A percentile compares a stretch with the other conserved stretches of the same genome.
Conservation (phyloP, 2,797 vertebrate species). For the Trematomus bernacchii region DNA sequence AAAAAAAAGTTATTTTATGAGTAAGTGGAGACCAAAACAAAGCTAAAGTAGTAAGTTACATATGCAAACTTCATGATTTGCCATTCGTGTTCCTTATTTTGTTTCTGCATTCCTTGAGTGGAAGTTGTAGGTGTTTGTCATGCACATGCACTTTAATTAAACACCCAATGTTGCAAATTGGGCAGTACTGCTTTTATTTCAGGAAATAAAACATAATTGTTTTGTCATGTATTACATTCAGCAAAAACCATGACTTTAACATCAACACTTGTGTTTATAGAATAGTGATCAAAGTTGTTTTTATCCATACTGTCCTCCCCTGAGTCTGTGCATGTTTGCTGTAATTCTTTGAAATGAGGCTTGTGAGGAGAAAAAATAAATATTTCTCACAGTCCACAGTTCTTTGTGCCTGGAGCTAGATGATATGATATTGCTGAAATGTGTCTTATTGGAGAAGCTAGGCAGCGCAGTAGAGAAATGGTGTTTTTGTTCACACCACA, state of each 20-base stretch:
- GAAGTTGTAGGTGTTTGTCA: not conserved
- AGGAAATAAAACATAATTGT: too few species aligned
- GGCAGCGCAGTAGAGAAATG: not conserved
- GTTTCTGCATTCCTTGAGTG: not conserved
- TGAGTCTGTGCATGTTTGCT: not conserved
- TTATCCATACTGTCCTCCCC: not conserved
- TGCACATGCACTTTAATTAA: not conserved
- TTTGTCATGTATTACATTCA: too few species aligned
- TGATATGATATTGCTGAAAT: conserved; percentile 22
- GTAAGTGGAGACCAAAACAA: not conserved
- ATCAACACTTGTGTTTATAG: not conserved
- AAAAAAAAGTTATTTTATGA: too few species aligned
- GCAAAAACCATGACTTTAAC: too few species aligned
- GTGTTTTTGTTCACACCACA: not conserved
- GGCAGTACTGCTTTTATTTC: not conserved
- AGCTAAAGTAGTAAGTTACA: not conserved
- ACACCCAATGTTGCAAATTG: not conserved
- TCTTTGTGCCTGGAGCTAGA: conserved; percentile 24
- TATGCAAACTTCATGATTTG: not conserved
- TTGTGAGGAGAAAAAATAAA: conserved; percentile 20
- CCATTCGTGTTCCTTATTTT: not conserved
- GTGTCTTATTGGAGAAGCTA: not conserved
- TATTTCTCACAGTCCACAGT: conserved; percentile 10
- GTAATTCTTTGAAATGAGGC: conserved; percentile 17
- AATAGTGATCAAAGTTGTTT: not conserved